A percentile compares a stretch with the other conserved stretches of the same genome.
These are phyloP conservation scores for Meiosimyza decipiens DNA, from an alignment of 2,888 invertebrate species.

Conservation along the genomic window DNA sequence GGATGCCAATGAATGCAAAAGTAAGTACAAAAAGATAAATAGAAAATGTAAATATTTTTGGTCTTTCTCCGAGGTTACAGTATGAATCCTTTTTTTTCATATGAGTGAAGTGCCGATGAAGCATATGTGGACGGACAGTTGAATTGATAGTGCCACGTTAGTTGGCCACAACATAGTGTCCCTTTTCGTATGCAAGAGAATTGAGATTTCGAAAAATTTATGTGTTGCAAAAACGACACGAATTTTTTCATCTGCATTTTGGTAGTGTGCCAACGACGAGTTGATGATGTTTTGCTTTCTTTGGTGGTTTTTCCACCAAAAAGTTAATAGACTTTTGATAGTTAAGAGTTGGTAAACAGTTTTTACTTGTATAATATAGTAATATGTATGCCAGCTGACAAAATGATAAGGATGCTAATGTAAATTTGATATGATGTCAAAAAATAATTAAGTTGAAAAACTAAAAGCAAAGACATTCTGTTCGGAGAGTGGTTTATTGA, in stretches of 20 bases:
- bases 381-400: too few species aligned
- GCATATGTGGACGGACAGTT: constrained; percentile 1
- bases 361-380: too few species aligned
- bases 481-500: too few species aligned
- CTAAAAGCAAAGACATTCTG: too few species aligned
- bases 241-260: neutral
- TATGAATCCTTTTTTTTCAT: neutral
- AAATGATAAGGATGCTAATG: too few species aligned
- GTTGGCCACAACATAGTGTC: too few species aligned
- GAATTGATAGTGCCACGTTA: neutral
- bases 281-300: constrained; percentile 2
- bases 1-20: constrained; percentile 98
- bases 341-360: neutral
- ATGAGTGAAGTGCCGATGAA: neutral
- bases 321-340: constrained; percentile 15
- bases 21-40: constrained; percentile 72
- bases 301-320: constrained; percentile 11
- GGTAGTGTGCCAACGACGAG: constrained; percentile 28
- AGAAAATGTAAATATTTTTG: neutral
- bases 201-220: too few species aligned
- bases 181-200: too few species aligned
- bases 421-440: too few species aligned
- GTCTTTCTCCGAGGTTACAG: neutral
- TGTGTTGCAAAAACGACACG: too few species aligned
- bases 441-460: too few species aligned